A percentile compares a stretch with the other conserved stretches of the same genome.
Conservation (phyloP, 2,888 invertebrate genomes). For the Urechis unicinctus region DNA sequence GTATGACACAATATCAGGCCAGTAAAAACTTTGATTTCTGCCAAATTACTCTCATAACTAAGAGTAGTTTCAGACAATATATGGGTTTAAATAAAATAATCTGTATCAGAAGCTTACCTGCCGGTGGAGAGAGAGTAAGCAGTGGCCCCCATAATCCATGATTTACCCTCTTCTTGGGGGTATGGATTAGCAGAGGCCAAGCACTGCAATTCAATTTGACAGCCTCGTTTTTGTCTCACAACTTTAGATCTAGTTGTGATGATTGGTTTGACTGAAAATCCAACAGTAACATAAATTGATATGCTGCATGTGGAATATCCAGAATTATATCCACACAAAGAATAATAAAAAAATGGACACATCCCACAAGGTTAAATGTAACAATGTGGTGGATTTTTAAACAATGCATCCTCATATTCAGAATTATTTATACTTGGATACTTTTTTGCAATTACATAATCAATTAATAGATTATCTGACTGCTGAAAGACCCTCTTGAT, state of each 20-base stretch:
- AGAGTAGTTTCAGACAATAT: no score
- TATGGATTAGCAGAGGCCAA: slow-evolving; percentile 21
- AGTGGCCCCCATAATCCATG: slow-evolving; percentile 14
- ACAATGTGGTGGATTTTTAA: not conserved
- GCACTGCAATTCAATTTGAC: slow-evolving; percentile 23
- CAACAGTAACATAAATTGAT: not conserved
- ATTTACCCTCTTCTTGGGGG: slow-evolving; percentile 11
- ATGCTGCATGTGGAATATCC: not conserved
- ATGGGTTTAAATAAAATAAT: not conserved
- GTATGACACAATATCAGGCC: no score
- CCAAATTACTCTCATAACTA: no score
- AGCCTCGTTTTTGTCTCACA: slow-evolving; percentile 20
- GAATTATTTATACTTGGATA: no score
- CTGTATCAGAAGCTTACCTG: slow-evolving; percentile 4
- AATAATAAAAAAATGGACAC: not conserved
- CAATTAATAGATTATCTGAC: no score
- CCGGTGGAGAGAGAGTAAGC: slow-evolving; percentile 10
- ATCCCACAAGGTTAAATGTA: no score
- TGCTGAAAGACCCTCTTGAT: no score
- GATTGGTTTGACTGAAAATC: slow-evolving; percentile 17
- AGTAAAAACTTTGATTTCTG: no score
- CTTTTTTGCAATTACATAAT: no score
- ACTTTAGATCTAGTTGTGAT: slow-evolving; percentile 5
- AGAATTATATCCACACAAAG: not conserved
- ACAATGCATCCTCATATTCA: not conserved